Conservation (phyloP, 2,888 invertebrate species). For the Spilosoma lubricipeda region DNA sequence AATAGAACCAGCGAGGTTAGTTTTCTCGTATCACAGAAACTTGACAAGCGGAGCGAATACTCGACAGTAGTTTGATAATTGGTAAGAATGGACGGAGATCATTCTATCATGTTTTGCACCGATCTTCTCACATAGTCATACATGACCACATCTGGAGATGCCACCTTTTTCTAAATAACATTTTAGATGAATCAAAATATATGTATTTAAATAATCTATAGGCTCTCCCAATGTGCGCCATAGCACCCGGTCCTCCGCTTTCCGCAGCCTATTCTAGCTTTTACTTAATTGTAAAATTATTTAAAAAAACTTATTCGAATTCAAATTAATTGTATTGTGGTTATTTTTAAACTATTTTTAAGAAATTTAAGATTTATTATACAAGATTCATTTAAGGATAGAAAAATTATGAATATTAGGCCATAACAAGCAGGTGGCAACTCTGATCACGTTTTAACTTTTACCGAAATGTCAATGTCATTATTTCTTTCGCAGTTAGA, state of each 20-base stretch:
- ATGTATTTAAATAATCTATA: neutral
- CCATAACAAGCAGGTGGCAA: constrained; percentile 4
- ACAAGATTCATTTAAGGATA: neutral
- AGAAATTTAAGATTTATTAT: neutral
- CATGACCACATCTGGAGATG: constrained; percentile 24
- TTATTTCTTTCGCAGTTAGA: constrained; percentile 1
- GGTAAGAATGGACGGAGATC: constrained; percentile 72
- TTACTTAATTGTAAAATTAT: neutral
- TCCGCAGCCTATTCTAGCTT: neutral
- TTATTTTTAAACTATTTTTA: neutral
- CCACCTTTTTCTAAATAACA: constrained; percentile 6
- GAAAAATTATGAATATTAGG: neutral
- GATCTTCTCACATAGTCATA: constrained; percentile 51
- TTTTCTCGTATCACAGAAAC: constrained; percentile 77
- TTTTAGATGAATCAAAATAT: neutral
- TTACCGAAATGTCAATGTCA: constrained; percentile 23
- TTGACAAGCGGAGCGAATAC: constrained; percentile 70
- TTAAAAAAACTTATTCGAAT: neutral
- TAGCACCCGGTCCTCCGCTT: neutral
- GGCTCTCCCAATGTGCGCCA: neutral
- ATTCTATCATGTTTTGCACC: constrained; percentile 59
- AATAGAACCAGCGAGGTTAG: constrained; percentile 79
- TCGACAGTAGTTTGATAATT: constrained; percentile 73
- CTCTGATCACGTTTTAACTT: constrained; percentile 22
- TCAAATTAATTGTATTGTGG: neutral